phyloP scores from a whole-genome alignment of 2,888 invertebrate species.

The Acanthosepion lycidas region DNA sequence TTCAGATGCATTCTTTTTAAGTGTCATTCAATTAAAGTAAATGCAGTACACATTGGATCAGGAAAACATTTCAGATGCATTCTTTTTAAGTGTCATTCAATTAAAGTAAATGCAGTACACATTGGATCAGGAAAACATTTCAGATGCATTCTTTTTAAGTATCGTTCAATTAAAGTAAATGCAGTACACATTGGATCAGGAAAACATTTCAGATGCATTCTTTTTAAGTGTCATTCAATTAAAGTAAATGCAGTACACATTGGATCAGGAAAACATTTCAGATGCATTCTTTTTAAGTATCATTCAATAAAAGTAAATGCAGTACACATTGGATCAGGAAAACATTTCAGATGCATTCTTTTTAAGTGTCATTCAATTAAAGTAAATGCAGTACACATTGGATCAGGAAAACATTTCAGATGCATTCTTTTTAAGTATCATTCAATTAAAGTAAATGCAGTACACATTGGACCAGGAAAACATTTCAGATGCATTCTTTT shows the following conservation, averaged over 20 bases:
- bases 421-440: not conserved
- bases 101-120: too few relatives aligned
- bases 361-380: not conserved
- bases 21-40: not conserved
- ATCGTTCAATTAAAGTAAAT: not conserved
- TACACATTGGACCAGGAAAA: not conserved
- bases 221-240: not conserved
- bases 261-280: not conserved
- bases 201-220: not conserved
- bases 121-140: not conserved
- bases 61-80: not conserved
- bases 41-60: too few relatives aligned
- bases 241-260: too few relatives aligned
- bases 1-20: not conserved
- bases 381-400: too few relatives aligned
- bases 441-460: not conserved
- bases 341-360: not conserved
- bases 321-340: too few relatives aligned
- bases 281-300: not conserved
- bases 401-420: not conserved
- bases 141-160: not conserved
- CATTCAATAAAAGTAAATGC: not conserved
- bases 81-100: not conserved
- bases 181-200: too few relatives aligned
- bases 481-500: not conserved